phyloP scores from a whole-genome alignment of 1,140 invertebrate genomes.

The Hormaphis cornu region DNA sequence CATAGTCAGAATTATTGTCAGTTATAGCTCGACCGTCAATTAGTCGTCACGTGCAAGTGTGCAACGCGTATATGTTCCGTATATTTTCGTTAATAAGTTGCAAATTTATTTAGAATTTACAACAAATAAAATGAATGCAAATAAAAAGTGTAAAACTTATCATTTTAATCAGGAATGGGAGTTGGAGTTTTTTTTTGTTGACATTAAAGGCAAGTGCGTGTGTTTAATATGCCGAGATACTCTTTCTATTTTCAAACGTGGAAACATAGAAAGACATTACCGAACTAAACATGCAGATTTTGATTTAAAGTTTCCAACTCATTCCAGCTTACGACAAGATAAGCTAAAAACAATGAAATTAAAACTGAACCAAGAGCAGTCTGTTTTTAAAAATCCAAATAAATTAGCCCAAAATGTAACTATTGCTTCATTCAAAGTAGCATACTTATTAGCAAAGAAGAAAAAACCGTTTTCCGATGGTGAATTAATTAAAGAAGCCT shows the following conservation, averaged over 20 bases:
- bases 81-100: background rate
- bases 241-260: too few relatives aligned
- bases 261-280: conserved; percentile 4
- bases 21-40: background rate
- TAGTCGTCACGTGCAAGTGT: background rate
- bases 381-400: conserved; percentile 4
- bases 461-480: conserved; percentile 28
- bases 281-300: conserved; percentile 6
- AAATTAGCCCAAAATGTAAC: background rate
- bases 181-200: too few relatives aligned
- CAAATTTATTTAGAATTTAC: conserved; percentile 1
- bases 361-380: background rate
- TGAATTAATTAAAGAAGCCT: conserved; percentile 3
- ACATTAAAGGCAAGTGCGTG: too few relatives aligned
- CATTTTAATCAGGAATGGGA: too few relatives aligned
- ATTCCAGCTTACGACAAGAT: background rate
- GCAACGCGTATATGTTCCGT: background rate
- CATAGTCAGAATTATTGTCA: background rate
- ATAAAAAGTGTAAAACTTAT: too few relatives aligned
- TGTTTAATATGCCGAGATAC: too few relatives aligned
- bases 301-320: background rate
- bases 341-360: background rate
- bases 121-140: background rate
- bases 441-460: background rate
- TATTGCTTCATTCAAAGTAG: conserved; percentile 4